A percentile compares a stretch with the other conserved stretches of the same genome.
Conservation (phyloP, 2,888 invertebrate genomes). For the Ctenicera cuprea region DNA sequence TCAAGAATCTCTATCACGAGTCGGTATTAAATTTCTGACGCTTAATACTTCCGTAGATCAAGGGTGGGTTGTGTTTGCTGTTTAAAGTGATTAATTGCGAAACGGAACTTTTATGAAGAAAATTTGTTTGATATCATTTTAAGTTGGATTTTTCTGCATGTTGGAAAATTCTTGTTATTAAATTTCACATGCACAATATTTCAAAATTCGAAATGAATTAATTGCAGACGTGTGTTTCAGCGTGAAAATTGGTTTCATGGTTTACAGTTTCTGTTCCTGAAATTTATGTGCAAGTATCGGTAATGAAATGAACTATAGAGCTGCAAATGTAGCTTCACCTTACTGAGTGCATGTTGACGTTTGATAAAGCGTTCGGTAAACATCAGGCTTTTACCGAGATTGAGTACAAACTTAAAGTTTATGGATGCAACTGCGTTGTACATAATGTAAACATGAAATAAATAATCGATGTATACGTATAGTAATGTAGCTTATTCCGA, state of each 20-base stretch:
- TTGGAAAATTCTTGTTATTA: too few species aligned
- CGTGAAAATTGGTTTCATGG: too few species aligned
- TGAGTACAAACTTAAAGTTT: constrained; percentile 2
- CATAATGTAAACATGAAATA: too few species aligned
- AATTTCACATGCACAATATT: too few species aligned
- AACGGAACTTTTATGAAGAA: background rate
- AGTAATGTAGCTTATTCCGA: too few species aligned
- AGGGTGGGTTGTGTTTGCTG: constrained; percentile 4
- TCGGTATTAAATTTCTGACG: constrained; percentile 25
- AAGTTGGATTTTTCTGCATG: too few species aligned
- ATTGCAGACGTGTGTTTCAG: too few species aligned
- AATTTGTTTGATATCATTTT: too few species aligned
- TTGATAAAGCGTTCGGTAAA: constrained; percentile 13
- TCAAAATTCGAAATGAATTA: too few species aligned
- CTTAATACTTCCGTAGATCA: constrained; percentile 12
- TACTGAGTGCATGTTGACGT: background rate
- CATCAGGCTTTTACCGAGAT: constrained; percentile 18
- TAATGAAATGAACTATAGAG: background rate
- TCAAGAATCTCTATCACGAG: constrained; percentile 8
- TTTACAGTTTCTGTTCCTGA: too few species aligned
- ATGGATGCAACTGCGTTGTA: background rate
- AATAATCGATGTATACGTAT: too few species aligned
- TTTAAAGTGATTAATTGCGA: constrained; percentile 17
- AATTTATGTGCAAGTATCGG: too few species aligned
- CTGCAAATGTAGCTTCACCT: background rate